Evolutionary conservation across 35 echinoderm and acorn worm genomes (phyloP), one percentile per base, ranked within the genome.

Genomic region (Apostichopus japonicus): DNA sequence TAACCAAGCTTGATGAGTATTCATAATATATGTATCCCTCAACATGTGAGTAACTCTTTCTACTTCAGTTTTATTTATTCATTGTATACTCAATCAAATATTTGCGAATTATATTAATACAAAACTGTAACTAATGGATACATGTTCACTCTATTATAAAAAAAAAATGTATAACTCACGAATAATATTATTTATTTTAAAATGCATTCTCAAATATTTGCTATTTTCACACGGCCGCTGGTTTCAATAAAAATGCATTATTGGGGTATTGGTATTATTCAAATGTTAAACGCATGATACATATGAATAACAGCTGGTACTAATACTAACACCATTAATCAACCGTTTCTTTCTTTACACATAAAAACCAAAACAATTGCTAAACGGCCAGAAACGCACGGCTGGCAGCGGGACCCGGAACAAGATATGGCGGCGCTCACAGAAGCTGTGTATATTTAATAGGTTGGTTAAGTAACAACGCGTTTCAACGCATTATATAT

Each of bases 271-370:
- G 2, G 17, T 75, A 67, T 67, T 11, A 67, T 44, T 44, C 33
- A 44, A 44, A 44, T 44, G 33, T 44, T 44, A 44, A 44, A 44
- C n/a, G 55, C 53, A 84, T 23, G 16, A 57, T 3, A 80, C 23
- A 8, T 58, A 54, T 57, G 3, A n/a, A 57, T 17, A 58, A 55
- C 10, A n/a, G 54, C 22, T 58, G 56, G 54, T 6, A 84, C 81
- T 84, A 59, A 84, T 84, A 84, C 81, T 84, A 84, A 84, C 81
- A 84, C 0, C 21, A 58, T 83, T 84, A 84, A 84, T 84, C 7
- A 10, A 53, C 23, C 54, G 9, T 22, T 84, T 84, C 56, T 83
- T 84, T 84, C 81, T 54, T 58, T 58, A n/a, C 81, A 53, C 27
- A 54, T 19, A n/a, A 14, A 55, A 21, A 33, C 1, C 2, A 44